A percentile compares a stretch with the other conserved stretches of the same genome.
These are phyloP conservation scores for Scaptodrosophila lebanonensis DNA, from an alignment of 1,140 invertebrate species.

Conservation along the genomic window DNA sequence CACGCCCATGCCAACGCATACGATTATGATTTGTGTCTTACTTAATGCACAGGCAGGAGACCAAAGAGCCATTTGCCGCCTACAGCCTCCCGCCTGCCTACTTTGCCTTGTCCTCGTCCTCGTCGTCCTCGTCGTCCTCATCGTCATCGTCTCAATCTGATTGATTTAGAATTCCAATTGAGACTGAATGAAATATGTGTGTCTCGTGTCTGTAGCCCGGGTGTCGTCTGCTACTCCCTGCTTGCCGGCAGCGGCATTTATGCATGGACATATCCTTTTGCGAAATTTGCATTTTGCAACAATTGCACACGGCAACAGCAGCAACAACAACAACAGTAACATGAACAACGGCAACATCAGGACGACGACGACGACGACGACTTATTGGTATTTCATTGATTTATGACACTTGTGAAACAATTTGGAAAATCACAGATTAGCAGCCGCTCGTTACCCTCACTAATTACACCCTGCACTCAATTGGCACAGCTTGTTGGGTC, in stretches of 20 bases:
- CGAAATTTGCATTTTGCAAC: conserved; percentile 72
- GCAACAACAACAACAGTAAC: conserved; percentile 6
- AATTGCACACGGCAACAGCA: conserved; percentile 53
- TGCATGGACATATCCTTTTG: conserved; percentile 71
- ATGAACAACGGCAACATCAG: conserved; percentile 8
- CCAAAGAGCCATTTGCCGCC: conserved; percentile 13
- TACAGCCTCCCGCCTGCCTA: neutral
- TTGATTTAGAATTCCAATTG: conserved; percentile 77
- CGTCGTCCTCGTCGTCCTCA: conserved; percentile 39
- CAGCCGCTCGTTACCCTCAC: conserved; percentile 30
- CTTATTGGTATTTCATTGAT: conserved; percentile 77
- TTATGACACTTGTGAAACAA: conserved; percentile 77
- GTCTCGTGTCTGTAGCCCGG: conserved; percentile 54
- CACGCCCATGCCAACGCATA: conserved; percentile 30
- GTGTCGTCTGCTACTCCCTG: conserved; percentile 32
- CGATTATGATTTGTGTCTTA: conserved; percentile 76
- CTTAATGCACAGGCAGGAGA: conserved; percentile 67
- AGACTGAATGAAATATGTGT: conserved; percentile 76
- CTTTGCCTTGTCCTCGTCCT: conserved; percentile 21
- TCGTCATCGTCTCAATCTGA: conserved; percentile 72
- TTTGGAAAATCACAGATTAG: conserved; percentile 77
- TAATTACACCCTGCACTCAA: conserved; percentile 63
- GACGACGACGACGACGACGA: conserved; percentile 42
- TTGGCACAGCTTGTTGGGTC: conserved; percentile 36
- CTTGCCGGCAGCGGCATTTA: conserved; percentile 44